Evolutionary conservation across 2,797 vertebrate species (phyloP).

Genomic region (Delichon dasypus): DNA sequence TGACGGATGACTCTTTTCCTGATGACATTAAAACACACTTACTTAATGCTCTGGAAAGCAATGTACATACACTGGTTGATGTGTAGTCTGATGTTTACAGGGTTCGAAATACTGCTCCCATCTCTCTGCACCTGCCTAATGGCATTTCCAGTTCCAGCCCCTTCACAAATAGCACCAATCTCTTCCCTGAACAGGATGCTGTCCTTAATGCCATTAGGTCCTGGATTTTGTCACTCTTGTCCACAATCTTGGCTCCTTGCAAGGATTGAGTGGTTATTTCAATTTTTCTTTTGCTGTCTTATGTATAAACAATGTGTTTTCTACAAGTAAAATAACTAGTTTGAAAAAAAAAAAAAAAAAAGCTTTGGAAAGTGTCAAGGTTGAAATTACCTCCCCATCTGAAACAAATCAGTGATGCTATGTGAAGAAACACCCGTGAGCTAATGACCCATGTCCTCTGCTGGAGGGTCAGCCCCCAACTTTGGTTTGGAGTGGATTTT

Average conservation of each 20-base stretch:
- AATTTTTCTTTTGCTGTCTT: background rate
- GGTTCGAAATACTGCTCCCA: slow-evolving; percentile 74
- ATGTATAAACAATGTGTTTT: background rate
- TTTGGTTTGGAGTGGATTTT: background rate
- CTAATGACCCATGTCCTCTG: slow-evolving; percentile 25
- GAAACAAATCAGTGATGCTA: slow-evolving; percentile 33
- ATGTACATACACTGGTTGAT: slow-evolving; percentile 88
- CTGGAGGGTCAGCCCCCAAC: slow-evolving; percentile 7
- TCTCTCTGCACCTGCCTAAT: slow-evolving; percentile 24
- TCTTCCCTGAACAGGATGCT: background rate
- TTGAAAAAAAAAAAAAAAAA: background rate
- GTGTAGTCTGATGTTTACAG: slow-evolving; percentile 73
- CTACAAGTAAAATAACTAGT: background rate
- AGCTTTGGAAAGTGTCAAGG: background rate
- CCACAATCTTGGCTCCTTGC: background rate
- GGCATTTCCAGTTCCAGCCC: slow-evolving; percentile 34
- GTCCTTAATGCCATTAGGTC: slow-evolving; percentile 43
- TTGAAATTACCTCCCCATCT: slow-evolving; percentile 35
- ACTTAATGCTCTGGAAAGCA: slow-evolving; percentile 95
- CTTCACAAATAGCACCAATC: background rate
- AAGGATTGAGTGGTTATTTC: background rate
- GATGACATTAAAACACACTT: slow-evolving; percentile 93
- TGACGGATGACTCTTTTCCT: slow-evolving; percentile 94
- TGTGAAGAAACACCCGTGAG: background rate
- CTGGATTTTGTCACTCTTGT: background rate